A percentile compares a stretch with the other conserved stretches of the same genome.
Conservation (phyloP, 2,888 invertebrate genomes). For the Colletes collaris region DNA sequence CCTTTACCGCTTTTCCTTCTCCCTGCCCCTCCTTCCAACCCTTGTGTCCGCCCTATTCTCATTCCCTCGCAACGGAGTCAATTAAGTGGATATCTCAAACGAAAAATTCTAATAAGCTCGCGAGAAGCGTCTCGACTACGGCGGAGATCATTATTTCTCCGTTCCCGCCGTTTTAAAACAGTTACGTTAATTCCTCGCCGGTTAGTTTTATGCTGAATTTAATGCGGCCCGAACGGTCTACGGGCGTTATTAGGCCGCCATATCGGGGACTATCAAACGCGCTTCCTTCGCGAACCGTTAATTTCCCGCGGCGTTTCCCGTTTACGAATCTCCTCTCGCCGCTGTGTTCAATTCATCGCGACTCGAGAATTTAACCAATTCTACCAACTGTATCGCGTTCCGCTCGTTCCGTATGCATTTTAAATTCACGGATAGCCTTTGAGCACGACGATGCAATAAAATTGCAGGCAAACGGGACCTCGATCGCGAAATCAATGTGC, state of each 20-base stretch:
- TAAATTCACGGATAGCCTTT: too few species aligned
- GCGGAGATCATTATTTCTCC: constrained; percentile 51
- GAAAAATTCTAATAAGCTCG: constrained; percentile 70
- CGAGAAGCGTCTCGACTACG: constrained; percentile 35
- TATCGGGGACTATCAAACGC: not conserved
- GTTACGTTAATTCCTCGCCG: constrained; percentile 39
- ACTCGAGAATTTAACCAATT: too few species aligned
- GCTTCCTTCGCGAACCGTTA: not conserved
- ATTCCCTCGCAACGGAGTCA: constrained; percentile 59
- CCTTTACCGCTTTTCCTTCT: constrained; percentile 18
- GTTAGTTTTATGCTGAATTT: constrained; percentile 51
- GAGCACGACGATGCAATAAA: too few species aligned
- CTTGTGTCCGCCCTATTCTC: constrained; percentile 30
- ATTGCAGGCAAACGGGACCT: too few species aligned
- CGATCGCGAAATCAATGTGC: too few species aligned
- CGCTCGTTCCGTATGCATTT: too few species aligned
- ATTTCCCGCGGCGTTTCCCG: not conserved
- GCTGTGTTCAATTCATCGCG: not conserved
- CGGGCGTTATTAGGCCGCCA: constrained; percentile 15
- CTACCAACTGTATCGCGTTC: too few species aligned
- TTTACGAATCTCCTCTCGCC: too few species aligned
- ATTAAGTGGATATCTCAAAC: constrained; percentile 69
- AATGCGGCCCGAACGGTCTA: constrained; percentile 36
- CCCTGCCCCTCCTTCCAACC: not conserved
- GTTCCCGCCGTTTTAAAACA: constrained; percentile 26